Conservation (phyloP, 2,113 vertebrate genomes). For the Anhinga rufa region DNA sequence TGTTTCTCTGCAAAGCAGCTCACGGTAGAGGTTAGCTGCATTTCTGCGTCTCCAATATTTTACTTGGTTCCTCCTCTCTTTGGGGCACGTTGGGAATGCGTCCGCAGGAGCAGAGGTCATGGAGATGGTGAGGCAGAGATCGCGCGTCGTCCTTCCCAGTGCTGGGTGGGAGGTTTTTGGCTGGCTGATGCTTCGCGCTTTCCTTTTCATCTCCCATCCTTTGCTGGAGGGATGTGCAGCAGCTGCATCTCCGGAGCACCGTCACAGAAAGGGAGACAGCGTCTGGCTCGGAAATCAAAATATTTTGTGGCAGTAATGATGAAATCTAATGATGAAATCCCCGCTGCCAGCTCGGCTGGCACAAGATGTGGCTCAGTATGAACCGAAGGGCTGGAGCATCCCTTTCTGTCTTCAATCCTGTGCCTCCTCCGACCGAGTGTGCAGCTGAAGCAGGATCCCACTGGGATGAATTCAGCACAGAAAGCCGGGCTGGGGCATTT, state of each 20-base stretch:
- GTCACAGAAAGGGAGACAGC: neutral
- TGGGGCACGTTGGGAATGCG: too few species aligned
- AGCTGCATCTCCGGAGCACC: neutral
- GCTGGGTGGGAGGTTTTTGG: neutral
- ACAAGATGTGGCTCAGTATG: neutral
- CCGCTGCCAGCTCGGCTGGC: neutral
- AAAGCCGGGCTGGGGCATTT: neutral
- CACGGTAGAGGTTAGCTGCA: neutral
- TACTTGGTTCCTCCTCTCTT: neutral
- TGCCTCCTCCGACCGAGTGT: neutral
- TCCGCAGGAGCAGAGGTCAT: neutral
- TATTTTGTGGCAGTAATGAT: neutral
- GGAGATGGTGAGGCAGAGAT: neutral
- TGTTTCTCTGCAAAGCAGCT: neutral
- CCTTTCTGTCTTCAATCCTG: fast-evolving
- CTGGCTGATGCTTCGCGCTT: neutral
- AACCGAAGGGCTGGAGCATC: neutral
- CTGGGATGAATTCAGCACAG: neutral
- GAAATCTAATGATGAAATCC: neutral
- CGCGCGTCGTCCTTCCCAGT: neutral
- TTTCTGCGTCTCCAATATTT: neutral
- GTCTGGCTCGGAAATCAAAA: neutral
- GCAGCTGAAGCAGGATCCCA: fast-evolving
- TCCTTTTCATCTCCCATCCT: neutral
- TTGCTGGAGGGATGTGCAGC: neutral